Evolutionary conservation across 2,888 invertebrate species (phyloP), one percentile per base, ranked within the genome.

Genomic region (Eristalinus aeneus): DNA sequence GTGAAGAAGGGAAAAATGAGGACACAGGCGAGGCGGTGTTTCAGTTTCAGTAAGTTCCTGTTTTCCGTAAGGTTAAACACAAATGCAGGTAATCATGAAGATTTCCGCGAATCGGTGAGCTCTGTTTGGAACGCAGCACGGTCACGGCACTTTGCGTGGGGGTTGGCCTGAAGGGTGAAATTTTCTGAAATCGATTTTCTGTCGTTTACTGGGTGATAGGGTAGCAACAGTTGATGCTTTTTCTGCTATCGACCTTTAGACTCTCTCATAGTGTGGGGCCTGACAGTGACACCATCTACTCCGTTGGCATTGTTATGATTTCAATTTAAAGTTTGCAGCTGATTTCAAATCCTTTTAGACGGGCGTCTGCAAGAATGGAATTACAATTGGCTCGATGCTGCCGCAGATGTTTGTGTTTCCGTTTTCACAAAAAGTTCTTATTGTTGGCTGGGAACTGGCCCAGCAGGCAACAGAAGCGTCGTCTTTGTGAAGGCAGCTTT

Each of bases 81-180:
- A 64, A 39, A 64, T 64, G 23, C 64, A 64, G 22, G 64, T 64
- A 64, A 64, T 64, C 64, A 64, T 56, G 56, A 22, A 56, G 56
- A 39, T 11, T 4, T 39, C 23, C 39, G 64, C 23, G 64, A 64
- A 9, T 9, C 39, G 16, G 46, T 46, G 16, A 5, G 16, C 46
- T 16, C 16, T 16, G 6, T 16, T 6, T 16, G 46, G 0, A 46
- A 5, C 16, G 46, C 46, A 46, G 46, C 46, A 46, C 46, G n/a
- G 46, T 16, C 46, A 46, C 46, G 46, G 46, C 34, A 34, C 34
- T 34, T 6, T 10, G 34, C 34, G 34, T 1, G 46, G n/a, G 16
- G 16, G 16, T 46, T n/a, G 10, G 34, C 5, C 27, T 27, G 34
- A 34, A 10, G 3, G 10, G 34, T 34, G 6, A 9, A 1, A 46